These are phyloP conservation scores for Australoheros scitulus DNA, from an alignment of 2,113 vertebrate genomes.

Conservation along the genomic window DNA sequence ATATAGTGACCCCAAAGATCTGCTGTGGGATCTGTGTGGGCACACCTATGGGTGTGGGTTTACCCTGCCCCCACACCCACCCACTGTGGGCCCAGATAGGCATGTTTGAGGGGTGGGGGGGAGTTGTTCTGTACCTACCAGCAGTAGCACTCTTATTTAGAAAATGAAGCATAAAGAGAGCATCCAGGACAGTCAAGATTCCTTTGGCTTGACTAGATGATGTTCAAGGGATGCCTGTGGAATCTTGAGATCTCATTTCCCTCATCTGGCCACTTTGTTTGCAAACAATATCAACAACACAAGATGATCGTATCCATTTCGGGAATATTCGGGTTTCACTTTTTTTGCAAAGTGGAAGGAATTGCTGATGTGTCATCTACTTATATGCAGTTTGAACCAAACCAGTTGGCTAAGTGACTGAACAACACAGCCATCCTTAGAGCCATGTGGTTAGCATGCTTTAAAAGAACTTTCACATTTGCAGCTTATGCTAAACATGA, in stretches of 20 bases:
- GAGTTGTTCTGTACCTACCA: no score
- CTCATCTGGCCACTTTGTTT: neutral
- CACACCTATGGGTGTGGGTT: no score
- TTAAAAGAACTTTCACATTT: neutral
- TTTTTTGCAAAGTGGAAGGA: neutral
- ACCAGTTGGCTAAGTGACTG: neutral
- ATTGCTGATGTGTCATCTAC: neutral
- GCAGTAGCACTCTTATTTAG: neutral
- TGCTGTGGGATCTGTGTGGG: no score
- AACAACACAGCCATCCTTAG: neutral
- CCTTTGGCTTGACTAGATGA: neutral
- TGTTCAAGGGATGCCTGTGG: neutral
- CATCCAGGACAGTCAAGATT: no score
- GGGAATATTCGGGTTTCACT: no score
- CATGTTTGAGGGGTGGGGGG: no score
- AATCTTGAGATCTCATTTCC: neutral
- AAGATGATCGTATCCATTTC: fast-evolving
- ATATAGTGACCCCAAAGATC: no score
- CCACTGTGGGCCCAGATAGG: neutral
- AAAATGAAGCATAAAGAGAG: fast-evolving
- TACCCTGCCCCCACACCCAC: neutral
- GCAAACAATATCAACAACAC: neutral
- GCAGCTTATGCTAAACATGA: neutral
- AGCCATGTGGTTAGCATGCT: neutral
- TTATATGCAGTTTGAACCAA: neutral